Evolutionary conservation across 2,888 invertebrate genomes (phyloP).

Genomic region (Neocrepidodera transversa): DNA sequence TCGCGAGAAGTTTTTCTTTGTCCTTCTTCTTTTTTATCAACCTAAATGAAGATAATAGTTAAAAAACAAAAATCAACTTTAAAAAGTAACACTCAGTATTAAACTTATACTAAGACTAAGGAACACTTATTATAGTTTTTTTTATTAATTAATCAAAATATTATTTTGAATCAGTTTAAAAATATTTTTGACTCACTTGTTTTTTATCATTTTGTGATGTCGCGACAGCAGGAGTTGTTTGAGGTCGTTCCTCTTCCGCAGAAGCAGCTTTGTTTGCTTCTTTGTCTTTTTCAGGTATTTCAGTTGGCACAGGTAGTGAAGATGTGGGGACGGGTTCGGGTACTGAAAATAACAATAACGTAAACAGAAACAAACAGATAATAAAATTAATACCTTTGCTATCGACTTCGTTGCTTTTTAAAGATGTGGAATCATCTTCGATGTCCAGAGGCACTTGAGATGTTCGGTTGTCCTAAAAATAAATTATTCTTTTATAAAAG

Average conservation of each 20-base stretch:
- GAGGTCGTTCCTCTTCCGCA: slow-evolving; percentile 30
- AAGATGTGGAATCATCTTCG: slow-evolving; percentile 90
- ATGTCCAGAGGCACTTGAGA: slow-evolving; percentile 88
- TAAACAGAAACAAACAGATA: too few species aligned
- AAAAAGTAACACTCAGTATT: too few species aligned
- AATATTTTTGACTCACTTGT: slow-evolving; percentile 42
- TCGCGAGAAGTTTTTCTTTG: slow-evolving; percentile 66
- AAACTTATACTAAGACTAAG: too few species aligned
- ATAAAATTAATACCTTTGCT: slow-evolving; percentile 79
- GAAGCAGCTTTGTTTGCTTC: slow-evolving; percentile 25
- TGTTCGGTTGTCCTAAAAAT: slow-evolving; percentile 79
- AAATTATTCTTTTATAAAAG: too few species aligned
- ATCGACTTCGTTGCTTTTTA: slow-evolving; percentile 84
- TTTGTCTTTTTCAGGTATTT: slow-evolving; percentile 38
- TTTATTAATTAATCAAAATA: too few species aligned
- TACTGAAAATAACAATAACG: too few species aligned
- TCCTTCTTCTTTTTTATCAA: slow-evolving; percentile 71
- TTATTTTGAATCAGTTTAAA: too few species aligned
- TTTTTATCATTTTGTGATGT: slow-evolving; percentile 43
- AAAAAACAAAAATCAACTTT: neutral
- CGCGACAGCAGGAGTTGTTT: slow-evolving; percentile 27
- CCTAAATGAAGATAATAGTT: slow-evolving; percentile 57
- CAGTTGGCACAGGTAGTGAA: slow-evolving; percentile 42
- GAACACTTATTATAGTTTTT: too few species aligned
- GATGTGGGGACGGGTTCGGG: slow-evolving; percentile 58